Evolutionary conservation across 2,888 invertebrate genomes (phyloP).

Genomic region (Phalangium opilio): DNA sequence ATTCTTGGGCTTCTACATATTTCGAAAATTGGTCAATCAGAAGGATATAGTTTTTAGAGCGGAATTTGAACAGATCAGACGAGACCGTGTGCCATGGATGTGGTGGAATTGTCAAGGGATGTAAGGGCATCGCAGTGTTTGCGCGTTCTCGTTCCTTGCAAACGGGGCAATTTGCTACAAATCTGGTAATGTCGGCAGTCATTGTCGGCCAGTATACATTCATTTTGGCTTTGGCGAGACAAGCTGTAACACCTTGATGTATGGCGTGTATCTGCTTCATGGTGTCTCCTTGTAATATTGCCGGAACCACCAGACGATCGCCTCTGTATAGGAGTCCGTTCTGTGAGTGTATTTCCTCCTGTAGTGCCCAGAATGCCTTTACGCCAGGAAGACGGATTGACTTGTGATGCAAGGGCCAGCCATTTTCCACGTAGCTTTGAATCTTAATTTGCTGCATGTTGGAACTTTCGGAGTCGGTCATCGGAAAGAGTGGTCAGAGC

Average conservation of each 20-base stretch:
- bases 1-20: conserved; percentile 2
- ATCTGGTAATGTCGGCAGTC: background rate
- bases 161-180: conserved; percentile 2
- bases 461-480: background rate
- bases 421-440: background rate
- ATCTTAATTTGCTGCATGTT: background rate
- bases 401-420: conserved; percentile 2
- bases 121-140: conserved; percentile 2
- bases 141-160: conserved; percentile 1
- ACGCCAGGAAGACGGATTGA: background rate
- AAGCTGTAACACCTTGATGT: conserved; percentile 4
- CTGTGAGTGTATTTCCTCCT: conserved; percentile 4
- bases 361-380: conserved; percentile 1
- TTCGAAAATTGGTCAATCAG: conserved; percentile 7
- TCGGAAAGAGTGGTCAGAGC: background rate
- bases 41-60: conserved; percentile 1
- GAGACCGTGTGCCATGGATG: conserved; percentile 4
- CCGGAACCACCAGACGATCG: conserved; percentile 1
- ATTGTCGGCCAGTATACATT: conserved; percentile 5
- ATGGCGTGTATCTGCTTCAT: background rate
- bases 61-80: conserved; percentile 1
- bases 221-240: conserved; percentile 3
- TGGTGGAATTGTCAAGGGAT: background rate
- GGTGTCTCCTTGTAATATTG: background rate
- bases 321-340: conserved; percentile 5